A percentile compares a stretch with the other conserved stretches of the same genome.
phyloP scores from a whole-genome alignment of 2,888 invertebrate species.

The Drosophila lutescens region DNA sequence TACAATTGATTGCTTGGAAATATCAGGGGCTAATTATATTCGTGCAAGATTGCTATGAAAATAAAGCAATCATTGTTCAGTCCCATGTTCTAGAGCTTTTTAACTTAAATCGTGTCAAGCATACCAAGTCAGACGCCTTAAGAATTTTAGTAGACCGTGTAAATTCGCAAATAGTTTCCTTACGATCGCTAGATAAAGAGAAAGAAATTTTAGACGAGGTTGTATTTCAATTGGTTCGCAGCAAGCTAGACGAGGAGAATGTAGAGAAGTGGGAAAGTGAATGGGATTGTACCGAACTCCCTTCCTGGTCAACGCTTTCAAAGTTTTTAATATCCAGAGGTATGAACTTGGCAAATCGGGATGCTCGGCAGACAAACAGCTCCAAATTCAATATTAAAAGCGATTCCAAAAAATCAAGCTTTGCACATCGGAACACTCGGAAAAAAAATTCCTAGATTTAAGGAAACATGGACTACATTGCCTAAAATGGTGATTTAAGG shows the following conservation, averaged over 20 bases:
- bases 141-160: not conserved
- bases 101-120: not conserved
- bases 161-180: not conserved
- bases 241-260: not conserved
- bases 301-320: not conserved
- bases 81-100: not conserved
- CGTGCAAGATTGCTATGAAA: constrained; percentile 4
- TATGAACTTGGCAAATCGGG: not conserved
- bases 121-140: not conserved
- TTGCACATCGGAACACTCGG: too few relatives aligned
- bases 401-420: not conserved
- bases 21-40: constrained; percentile 10
- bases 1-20: constrained; percentile 17
- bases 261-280: not conserved
- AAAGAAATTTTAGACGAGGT: not conserved
- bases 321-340: too few relatives aligned
- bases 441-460: too few relatives aligned
- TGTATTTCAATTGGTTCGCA: not conserved
- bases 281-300: not conserved
- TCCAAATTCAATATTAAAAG: not conserved
- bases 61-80: not conserved
- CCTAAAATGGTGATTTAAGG: too few relatives aligned
- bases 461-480: too few relatives aligned
- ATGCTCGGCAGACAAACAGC: constrained; percentile 1
- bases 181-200: not conserved